Base-by-base conservation (phyloP, 2,113 vertebrate genomes). In the Seriola quinqueradiata region DNA sequence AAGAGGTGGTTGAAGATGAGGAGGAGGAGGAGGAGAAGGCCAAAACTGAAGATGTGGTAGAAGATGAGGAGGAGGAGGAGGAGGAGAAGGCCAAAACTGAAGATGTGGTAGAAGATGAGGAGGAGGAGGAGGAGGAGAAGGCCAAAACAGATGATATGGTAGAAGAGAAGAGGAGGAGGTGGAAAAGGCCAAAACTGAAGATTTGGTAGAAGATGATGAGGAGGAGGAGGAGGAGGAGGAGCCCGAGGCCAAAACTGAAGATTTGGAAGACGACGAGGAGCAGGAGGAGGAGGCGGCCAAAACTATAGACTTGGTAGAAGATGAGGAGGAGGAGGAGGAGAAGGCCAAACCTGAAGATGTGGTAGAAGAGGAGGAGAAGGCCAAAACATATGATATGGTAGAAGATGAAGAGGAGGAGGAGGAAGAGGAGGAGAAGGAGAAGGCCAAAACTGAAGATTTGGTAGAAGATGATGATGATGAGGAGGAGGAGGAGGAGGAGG, bases 171-270 rank as follows among this genome's bases (percentile, higher is more conserved):
- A 79, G 5, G 68, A 75, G 13, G 19, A 44, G 17, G 40, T 46
- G 1, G 58, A 72, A 14, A 69, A 65, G 57, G 65, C 14, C 6
- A n/a, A 67, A 48, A 32, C 23, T 32, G 36, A 54, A 32, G 34
- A 46, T 38, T 23, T 59, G 16, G 9, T 23, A 19, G 36, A 61
- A 9, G 46, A 54, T 0, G 28, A 46, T 12, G 17, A 59, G 6
- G 68, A 68, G 34, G 50, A 71, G 38, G 52, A 60, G 2, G 44
- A 70, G 19, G 77, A 64, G 42, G 55, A 77, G 5, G 68, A 80
- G n/a, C 1, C 25, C 25, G 25, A 65, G 57, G 14, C 34, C 19
- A 67, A 55, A 55, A 28, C 61, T 10, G 13, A 23, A 28, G 42
- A 67, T 14, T 19, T 11, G 36, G 50, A 60, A 1, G 55, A 70